Conservation (phyloP, 2,113 vertebrate genomes). For the Phylloscopus whistleri region DNA sequence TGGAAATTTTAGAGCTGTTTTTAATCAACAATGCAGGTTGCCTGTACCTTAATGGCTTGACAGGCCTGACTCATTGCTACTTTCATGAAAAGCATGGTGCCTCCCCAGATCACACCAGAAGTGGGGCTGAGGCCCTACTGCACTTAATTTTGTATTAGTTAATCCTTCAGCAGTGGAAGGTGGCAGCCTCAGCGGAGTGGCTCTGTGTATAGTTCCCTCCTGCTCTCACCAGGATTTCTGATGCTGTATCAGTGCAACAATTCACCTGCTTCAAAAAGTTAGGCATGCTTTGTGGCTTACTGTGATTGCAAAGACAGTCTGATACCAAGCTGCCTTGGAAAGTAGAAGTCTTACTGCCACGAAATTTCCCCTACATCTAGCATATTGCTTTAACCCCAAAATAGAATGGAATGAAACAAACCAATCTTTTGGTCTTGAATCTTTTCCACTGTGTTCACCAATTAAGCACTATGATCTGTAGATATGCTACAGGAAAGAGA, state of each 20-base stretch:
- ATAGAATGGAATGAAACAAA: background rate
- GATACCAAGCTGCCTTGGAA: background rate
- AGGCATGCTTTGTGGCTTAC: background rate
- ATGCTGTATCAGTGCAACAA: background rate
- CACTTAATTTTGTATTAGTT: background rate
- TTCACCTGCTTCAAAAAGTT: background rate
- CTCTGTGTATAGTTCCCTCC: background rate
- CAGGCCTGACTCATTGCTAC: background rate
- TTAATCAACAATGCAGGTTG: background rate
- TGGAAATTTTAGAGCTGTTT: background rate
- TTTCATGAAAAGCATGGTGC: background rate
- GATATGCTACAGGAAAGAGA: background rate
- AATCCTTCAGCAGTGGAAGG: background rate
- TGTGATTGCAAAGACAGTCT: background rate
- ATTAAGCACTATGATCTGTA: background rate
- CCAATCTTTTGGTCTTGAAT: background rate
- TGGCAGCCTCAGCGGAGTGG: background rate
- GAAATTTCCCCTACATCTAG: background rate
- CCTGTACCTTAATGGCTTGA: background rate
- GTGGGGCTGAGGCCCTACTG: fast-evolving
- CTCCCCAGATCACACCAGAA: background rate
- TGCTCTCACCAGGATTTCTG: background rate
- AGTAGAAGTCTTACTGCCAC: background rate
- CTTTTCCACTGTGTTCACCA: background rate
- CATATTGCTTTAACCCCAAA: background rate